A percentile compares a stretch with the other conserved stretches of the same genome.
These are phyloP conservation scores for Leucosticte australis DNA, from an alignment of 2,113 vertebrate genomes.

Conservation along the genomic window DNA sequence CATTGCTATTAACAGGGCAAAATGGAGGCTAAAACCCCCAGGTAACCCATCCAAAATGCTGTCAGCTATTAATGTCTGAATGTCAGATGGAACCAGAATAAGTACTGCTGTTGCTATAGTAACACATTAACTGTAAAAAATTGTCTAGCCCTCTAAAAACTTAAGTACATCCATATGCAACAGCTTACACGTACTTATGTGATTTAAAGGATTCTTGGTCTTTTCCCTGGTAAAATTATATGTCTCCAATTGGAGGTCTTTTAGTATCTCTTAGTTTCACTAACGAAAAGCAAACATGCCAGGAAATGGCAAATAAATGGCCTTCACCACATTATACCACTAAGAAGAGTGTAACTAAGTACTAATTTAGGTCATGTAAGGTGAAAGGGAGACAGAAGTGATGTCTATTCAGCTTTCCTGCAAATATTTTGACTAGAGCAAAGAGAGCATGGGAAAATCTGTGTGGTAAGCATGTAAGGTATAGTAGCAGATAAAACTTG, in stretches of 20 bases:
- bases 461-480: background rate
- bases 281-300: constrained; percentile 37
- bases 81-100: constrained; percentile 7
- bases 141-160: background rate
- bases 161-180: constrained; percentile 60
- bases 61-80: background rate
- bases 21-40: accelerated
- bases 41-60: background rate
- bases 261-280: background rate
- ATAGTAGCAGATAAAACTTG: background rate
- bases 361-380: constrained; percentile 30
- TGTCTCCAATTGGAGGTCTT: background rate
- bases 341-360: background rate
- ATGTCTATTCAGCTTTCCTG: background rate
- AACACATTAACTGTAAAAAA: background rate
- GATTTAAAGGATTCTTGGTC: constrained; percentile 37
- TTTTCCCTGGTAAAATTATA: constrained; percentile 24
- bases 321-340: background rate
- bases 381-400: constrained; percentile 9
- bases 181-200: background rate
- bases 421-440: background rate
- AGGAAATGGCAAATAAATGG: constrained; percentile 15
- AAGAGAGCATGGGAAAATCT: background rate
- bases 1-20: background rate
- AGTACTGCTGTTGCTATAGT: background rate